These are phyloP conservation scores for Parasteatoda lunata DNA, from an alignment of 2,888 invertebrate genomes.

Conservation along the genomic window DNA sequence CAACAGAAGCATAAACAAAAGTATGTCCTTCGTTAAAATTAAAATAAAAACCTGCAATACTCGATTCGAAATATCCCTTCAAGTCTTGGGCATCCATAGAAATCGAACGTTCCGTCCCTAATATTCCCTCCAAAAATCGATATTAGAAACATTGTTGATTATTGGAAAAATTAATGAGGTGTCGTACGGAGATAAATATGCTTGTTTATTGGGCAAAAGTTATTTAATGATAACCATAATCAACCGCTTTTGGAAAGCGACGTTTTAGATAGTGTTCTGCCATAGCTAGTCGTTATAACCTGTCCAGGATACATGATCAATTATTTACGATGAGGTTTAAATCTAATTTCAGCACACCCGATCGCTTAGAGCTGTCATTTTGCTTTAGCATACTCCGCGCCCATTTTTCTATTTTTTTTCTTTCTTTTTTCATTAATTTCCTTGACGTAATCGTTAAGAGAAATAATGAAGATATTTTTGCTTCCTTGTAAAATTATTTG, in stretches of 20 bases:
- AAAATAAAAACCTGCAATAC: too few species aligned
- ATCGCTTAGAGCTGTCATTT: constrained; percentile 2
- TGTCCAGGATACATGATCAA: not conserved
- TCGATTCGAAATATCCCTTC: too few species aligned
- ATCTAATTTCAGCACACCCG: not conserved
- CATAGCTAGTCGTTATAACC: too few species aligned
- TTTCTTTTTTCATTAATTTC: not conserved
- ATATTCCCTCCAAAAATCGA: too few species aligned
- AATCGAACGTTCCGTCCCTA: too few species aligned
- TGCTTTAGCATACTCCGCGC: not conserved
- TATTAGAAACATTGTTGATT: not conserved
- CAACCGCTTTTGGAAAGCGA: not conserved
- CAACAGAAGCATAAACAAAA: too few species aligned
- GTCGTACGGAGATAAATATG: not conserved
- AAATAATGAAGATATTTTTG: not conserved
- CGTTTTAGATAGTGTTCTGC: too few species aligned
- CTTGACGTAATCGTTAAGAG: not conserved
- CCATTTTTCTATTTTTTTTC: not conserved
- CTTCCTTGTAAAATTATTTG: too few species aligned
- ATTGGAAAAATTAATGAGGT: constrained; percentile 5
- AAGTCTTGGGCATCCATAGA: too few species aligned
- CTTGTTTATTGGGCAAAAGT: not conserved
- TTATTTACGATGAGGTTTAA: not conserved
- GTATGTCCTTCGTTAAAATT: too few species aligned
- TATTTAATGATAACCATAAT: not conserved